Evolutionary conservation across 2,797 vertebrate species (phyloP).

Genomic region (Tokudaia tokunoshimensis): DNA sequence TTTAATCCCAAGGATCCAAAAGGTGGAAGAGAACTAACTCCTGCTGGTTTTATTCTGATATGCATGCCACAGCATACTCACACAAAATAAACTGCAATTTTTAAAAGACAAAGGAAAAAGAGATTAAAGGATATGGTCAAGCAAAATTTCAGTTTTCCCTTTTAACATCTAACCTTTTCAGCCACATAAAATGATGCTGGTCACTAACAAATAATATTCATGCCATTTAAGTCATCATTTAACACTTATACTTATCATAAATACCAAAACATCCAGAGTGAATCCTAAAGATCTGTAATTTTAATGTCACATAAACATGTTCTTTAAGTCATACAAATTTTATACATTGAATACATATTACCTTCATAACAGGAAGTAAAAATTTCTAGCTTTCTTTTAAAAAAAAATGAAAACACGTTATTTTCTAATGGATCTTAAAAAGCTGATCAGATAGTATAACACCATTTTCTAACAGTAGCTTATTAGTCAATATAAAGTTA

Average conservation of each 20-base stretch:
- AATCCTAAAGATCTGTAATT: not conserved
- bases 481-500: not conserved
- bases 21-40: not conserved
- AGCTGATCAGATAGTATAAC: not conserved
- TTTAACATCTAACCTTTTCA: not conserved
- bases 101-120: not conserved
- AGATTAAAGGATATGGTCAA: not conserved
- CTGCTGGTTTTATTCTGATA: not conserved
- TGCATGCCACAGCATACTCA: not conserved
- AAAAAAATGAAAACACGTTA: not conserved
- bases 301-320: not conserved
- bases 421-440: not conserved
- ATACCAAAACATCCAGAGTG: not conserved
- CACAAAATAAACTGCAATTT: not conserved
- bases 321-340: not conserved
- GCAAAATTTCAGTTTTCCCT: constrained; percentile 15
- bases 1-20: not conserved
- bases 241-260: not conserved
- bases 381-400: not conserved
- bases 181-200: constrained; percentile 9
- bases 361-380: not conserved
- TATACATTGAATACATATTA: not conserved
- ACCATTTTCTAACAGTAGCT: not conserved
- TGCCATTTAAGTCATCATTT: not conserved
- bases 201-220: not conserved